Evolutionary conservation across 1,140 invertebrate species (phyloP), one percentile per base, ranked within the genome.

Genomic region (Subanguina moxae): DNA sequence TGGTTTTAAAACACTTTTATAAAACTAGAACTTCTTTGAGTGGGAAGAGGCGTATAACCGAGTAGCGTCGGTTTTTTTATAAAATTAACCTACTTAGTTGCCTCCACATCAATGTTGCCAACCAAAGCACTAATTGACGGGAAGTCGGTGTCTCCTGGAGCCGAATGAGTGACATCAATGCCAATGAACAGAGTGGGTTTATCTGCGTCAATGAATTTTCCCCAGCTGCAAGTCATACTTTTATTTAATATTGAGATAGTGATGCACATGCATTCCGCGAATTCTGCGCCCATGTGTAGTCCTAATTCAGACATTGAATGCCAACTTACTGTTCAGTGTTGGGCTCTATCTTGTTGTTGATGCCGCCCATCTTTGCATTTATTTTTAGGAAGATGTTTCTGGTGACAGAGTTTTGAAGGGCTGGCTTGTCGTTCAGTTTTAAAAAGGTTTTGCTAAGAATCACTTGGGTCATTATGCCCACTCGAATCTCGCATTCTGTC

Each of bases 51-150:
- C n/a, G n/a, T n/a, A n/a, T n/a, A n/a, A n/a, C n/a, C n/a, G n/a
- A n/a, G n/a, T n/a, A n/a, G n/a, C n/a, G n/a, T n/a, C n/a, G n/a
- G n/a, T n/a, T n/a, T n/a, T n/a, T n/a, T n/a, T n/a, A n/a, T n/a
- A n/a, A n/a, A 67, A 65, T 70, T 8, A 13, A 65, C 62, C 58
- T 68, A 77, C 46, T 19, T n/a, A 9, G 25, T 45, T 15, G 65
- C 59, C 13, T 61, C 21, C 9, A 56, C 27, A 57, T 78, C 75
- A 17, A 71, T 58, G 48, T 68, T 78, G 15, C 30, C 71, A 43
- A 79, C 74, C 1, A 87, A 86, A 0, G 91, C 91, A 19, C 91
- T 91, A 30, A 93, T 88, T 58, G 91, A 92, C 0, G 90, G 90
- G n/a, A 88, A 87, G 0, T 25, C 70, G 11, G 86, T 85, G 78